Evolutionary conservation across 1,140 invertebrate genomes (phyloP).

Genomic region (Drosophila jambulina): DNA sequence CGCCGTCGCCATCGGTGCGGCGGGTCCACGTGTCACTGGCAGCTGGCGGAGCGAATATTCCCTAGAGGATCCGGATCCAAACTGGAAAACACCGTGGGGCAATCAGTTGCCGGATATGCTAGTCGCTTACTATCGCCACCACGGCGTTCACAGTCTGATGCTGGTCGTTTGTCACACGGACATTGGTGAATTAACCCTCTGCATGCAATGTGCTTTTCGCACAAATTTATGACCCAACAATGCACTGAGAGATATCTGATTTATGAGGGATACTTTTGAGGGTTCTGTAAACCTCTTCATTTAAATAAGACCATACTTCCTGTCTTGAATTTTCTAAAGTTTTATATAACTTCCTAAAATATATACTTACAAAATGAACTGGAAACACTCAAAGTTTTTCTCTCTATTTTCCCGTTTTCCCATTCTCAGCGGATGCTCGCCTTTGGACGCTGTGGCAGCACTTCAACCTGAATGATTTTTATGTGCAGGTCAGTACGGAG

Average conservation of each 20-base stretch:
- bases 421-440: conserved; percentile 31
- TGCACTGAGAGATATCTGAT: conserved; percentile 5
- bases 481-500: conserved; percentile 72
- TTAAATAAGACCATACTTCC: neutral
- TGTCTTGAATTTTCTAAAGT: neutral
- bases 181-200: conserved; percentile 67
- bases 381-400: neutral
- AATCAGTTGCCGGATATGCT: conserved; percentile 82
- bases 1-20: conserved; percentile 45
- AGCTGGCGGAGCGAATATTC: conserved; percentile 52
- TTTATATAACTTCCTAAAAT: neutral
- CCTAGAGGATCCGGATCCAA: conserved; percentile 18
- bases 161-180: conserved; percentile 79
- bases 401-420: neutral
- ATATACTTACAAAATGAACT: neutral
- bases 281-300: neutral
- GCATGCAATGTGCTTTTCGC: conserved; percentile 41
- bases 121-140: conserved; percentile 79
- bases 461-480: conserved; percentile 67
- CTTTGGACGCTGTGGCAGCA: conserved; percentile 50
- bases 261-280: no score
- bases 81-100: conserved; percentile 55
- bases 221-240: conserved; percentile 45
- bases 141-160: conserved; percentile 76
- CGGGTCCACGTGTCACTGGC: conserved; percentile 60